These are phyloP conservation scores for Latrodectus elegans DNA, from an alignment of 2,888 invertebrate genomes.

Conservation along the genomic window DNA sequence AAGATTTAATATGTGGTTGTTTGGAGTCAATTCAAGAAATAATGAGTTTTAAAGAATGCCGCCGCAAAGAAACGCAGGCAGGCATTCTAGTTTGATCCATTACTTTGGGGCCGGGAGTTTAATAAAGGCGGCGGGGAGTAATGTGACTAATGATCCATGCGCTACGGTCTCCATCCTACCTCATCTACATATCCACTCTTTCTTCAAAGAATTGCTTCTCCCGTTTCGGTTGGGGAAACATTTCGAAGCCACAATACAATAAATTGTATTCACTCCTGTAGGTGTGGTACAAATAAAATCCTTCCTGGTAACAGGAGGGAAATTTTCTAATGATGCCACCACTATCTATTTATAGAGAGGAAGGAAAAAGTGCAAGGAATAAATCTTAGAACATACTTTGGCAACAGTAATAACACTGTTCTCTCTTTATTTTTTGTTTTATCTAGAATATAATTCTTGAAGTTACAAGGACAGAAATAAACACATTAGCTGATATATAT, in stretches of 20 bases:
- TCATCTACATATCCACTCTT: conserved; percentile 62
- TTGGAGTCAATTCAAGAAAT: background rate
- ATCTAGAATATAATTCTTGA: too few species aligned
- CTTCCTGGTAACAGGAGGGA: conserved; percentile 8
- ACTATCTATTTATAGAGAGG: background rate
- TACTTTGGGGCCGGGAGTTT: conserved; percentile 60
- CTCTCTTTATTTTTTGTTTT: too few species aligned
- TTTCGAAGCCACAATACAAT: conserved; percentile 58
- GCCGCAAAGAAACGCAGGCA: background rate
- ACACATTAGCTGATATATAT: too few species aligned
- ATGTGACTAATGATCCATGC: conserved; percentile 68
- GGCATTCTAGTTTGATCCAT: conserved; percentile 51
- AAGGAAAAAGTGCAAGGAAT: too few species aligned
- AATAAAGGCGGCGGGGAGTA: conserved; percentile 63
- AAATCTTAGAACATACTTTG: too few species aligned
- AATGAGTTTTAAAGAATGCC: background rate
- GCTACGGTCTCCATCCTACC: conserved; percentile 52
- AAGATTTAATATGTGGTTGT: background rate
- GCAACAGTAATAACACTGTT: too few species aligned
- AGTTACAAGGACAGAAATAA: too few species aligned
- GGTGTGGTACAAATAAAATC: conserved; percentile 54
- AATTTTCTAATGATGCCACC: background rate
- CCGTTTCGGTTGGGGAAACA: conserved; percentile 52
- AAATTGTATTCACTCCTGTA: conserved; percentile 43
- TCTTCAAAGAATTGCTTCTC: conserved; percentile 62